Evolutionary conservation across 2,888 invertebrate species (phyloP).

Genomic region (Harpalus rubripes): DNA sequence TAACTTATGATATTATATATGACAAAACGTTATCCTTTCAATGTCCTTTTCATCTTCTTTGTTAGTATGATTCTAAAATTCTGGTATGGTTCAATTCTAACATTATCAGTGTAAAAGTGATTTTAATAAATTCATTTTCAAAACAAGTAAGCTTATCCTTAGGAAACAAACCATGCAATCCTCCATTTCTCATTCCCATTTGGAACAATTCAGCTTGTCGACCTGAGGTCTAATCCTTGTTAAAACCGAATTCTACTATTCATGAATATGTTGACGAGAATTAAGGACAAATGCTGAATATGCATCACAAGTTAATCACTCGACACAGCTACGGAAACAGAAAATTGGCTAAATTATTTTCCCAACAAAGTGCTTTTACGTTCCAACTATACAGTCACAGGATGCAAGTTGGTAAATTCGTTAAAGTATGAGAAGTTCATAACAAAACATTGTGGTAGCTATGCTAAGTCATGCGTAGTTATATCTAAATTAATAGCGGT

Average conservation of each 20-base stretch:
- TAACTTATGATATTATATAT: too few relatives aligned
- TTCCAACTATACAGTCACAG: constrained; percentile 5
- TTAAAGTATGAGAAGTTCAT: constrained; percentile 25
- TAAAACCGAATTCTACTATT: constrained; percentile 42
- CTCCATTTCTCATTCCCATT: constrained; percentile 28
- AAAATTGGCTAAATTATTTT: constrained; percentile 56
- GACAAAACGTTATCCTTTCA: too few relatives aligned
- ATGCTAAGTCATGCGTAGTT: background rate
- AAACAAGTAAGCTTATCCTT: background rate
- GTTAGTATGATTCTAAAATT: background rate
- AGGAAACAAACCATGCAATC: constrained; percentile 3
- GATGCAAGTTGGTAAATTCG: constrained; percentile 18
- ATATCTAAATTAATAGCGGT: constrained; percentile 2
- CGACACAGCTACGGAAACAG: constrained; percentile 30
- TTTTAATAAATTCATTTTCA: background rate
- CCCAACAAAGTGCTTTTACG: constrained; percentile 29
- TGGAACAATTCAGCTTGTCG: constrained; percentile 32
- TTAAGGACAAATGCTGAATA: constrained; percentile 48
- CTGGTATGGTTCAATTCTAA: background rate
- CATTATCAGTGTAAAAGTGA: background rate
- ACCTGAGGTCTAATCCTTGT: constrained; percentile 25
- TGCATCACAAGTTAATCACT: constrained; percentile 57
- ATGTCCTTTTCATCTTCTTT: too few relatives aligned
- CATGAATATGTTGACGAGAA: constrained; percentile 59
- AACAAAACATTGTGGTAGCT: constrained; percentile 30